Evolutionary conservation across 2,888 invertebrate genomes (phyloP).

Genomic region (Eueremaeus valkanovi): DNA sequence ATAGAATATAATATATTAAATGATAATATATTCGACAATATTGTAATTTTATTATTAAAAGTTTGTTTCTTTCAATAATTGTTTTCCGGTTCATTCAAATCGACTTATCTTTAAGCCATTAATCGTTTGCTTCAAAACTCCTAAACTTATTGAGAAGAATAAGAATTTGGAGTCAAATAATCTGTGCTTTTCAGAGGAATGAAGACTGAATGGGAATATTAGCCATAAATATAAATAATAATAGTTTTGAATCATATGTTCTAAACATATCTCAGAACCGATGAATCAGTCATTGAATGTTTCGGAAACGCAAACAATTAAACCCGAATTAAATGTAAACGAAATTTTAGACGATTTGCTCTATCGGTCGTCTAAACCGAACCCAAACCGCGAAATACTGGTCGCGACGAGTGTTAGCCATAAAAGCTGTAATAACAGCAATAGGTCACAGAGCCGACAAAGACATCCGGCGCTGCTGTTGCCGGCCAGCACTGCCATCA

Average conservation of each 20-base stretch:
- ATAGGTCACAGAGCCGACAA: conserved; percentile 22
- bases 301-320: not conserved
- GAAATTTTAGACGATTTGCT: conserved; percentile 23
- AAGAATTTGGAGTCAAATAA: too few species aligned
- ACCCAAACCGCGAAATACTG: conserved; percentile 20
- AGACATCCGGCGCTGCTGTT: conserved; percentile 36
- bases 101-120: not conserved
- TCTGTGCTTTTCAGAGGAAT: too few species aligned
- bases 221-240: not conserved
- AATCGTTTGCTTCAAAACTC: not conserved
- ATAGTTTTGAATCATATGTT: not conserved
- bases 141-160: not conserved
- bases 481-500: not conserved
- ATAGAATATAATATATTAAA: too few species aligned
- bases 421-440: not conserved
- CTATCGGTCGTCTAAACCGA: conserved; percentile 24
- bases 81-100: too few species aligned
- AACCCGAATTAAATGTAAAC: not conserved
- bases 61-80: too few species aligned
- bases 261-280: not conserved
- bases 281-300: not conserved
- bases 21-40: too few species aligned
- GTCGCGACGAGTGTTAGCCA: conserved; percentile 22
- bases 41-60: too few species aligned
- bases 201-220: not conserved